These are phyloP conservation scores for Promerops cafer DNA, from an alignment of 2,113 vertebrate species.

Conservation along the genomic window DNA sequence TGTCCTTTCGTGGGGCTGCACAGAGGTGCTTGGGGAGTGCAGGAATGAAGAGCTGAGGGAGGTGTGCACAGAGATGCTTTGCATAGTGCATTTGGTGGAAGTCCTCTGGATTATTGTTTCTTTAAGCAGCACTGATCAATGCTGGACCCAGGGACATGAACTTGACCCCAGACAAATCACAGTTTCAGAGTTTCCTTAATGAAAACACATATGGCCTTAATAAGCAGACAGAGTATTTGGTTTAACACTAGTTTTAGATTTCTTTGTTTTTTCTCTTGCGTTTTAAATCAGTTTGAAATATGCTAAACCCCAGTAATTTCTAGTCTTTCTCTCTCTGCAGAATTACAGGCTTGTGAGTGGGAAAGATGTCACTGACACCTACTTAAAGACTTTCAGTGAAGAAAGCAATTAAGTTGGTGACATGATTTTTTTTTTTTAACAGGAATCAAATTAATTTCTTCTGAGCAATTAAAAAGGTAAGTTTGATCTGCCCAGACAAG, in stretches of 20 bases:
- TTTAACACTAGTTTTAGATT: not conserved
- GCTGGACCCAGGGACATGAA: not conserved
- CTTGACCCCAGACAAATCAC: not conserved
- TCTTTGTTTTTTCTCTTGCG: not conserved
- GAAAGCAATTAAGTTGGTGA: slow-evolving; percentile 26
- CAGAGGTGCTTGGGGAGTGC: no score
- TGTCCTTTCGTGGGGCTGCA: not conserved
- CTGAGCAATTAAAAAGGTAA: slow-evolving; percentile 15
- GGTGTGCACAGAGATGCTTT: not conserved
- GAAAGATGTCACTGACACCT: slow-evolving; percentile 14
- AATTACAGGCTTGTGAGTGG: not conserved
- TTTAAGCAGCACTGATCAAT: not conserved
- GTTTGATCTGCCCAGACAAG: not conserved
- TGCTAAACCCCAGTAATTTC: not conserved
- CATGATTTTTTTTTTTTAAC: not conserved
- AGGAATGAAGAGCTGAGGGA: not conserved
- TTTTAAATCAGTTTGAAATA: not conserved
- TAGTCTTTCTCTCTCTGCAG: not conserved
- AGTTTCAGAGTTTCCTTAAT: not conserved
- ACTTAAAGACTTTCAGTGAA: not conserved
- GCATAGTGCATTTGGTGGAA: not conserved
- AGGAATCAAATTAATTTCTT: not conserved
- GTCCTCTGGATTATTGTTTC: not conserved
- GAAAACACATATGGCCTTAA: not conserved
- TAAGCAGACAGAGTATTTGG: not conserved